These are phyloP conservation scores for Leptopterna dolabrata DNA, from an alignment of 2,888 invertebrate species.

Conservation along the genomic window DNA sequence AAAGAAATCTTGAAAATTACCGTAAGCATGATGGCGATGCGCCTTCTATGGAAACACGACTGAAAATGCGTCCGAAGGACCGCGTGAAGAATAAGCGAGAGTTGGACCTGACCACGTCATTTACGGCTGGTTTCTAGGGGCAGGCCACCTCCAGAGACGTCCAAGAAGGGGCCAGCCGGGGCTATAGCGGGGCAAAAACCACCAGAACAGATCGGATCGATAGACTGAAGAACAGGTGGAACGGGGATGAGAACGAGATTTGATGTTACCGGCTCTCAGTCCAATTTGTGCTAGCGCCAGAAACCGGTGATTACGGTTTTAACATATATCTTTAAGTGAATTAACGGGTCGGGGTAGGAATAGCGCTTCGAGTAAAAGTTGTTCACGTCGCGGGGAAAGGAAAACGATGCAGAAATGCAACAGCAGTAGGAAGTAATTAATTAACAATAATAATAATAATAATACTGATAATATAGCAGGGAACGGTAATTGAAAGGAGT, in stretches of 20 bases:
- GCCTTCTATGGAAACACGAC: conserved; percentile 8
- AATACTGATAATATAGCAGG: too few relatives aligned
- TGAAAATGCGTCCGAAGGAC: conserved; percentile 20
- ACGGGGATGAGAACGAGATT: neutral
- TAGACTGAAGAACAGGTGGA: neutral
- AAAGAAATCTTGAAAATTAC: neutral
- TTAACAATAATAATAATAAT: neutral
- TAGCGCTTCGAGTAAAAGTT: neutral
- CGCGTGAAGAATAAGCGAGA: neutral
- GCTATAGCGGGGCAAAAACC: neutral
- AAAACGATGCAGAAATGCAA: neutral
- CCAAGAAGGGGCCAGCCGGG: neutral
- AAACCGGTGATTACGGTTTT: neutral
- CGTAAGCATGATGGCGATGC: neutral
- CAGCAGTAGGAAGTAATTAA: neutral
- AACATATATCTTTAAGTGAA: neutral
- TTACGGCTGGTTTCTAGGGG: neutral
- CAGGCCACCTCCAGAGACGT: neutral
- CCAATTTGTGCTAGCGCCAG: neutral
- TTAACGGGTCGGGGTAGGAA: neutral
- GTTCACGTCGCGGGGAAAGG: neutral
- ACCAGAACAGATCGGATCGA: neutral
- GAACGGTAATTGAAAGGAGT: too few relatives aligned
- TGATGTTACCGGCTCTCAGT: neutral
- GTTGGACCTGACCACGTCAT: neutral